A percentile compares a stretch with the other conserved stretches of the same genome.
These are phyloP conservation scores for Gallinago media DNA, from an alignment of 2,113 vertebrate genomes.

Conservation along the genomic window DNA sequence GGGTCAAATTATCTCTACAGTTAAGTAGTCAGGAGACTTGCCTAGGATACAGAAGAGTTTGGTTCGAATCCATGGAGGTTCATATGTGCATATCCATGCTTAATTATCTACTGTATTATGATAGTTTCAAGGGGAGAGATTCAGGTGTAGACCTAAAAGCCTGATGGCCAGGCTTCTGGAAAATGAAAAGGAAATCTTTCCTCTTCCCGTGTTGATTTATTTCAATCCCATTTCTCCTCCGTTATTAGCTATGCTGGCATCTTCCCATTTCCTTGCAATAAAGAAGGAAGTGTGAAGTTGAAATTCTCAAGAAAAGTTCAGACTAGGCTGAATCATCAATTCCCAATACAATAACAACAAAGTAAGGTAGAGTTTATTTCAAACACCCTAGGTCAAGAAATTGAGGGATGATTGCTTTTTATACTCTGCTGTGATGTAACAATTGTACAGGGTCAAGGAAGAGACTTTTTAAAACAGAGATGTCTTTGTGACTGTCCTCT, in stretches of 20 bases:
- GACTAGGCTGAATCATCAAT: background rate
- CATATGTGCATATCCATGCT: background rate
- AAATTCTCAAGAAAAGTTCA: background rate
- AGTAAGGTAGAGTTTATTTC: background rate
- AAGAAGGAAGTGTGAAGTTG: background rate
- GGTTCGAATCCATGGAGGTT: background rate
- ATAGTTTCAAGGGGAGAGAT: background rate
- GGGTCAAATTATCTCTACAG: conserved; percentile 19
- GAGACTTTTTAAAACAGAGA: background rate
- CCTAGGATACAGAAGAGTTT: background rate
- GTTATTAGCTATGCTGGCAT: no score
- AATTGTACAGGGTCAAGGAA: background rate
- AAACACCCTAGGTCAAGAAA: background rate
- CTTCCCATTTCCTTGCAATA: background rate
- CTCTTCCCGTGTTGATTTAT: background rate
- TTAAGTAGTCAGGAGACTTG: conserved; percentile 6
- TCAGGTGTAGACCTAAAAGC: background rate
- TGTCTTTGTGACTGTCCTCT: background rate
- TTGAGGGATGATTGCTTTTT: background rate
- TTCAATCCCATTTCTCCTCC: background rate
- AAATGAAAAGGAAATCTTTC: background rate
- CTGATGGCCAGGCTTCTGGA: background rate
- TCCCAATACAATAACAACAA: background rate
- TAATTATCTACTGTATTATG: background rate
- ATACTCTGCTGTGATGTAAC: background rate